These are phyloP conservation scores for Lasioglossum calceatum DNA, from an alignment of 2,888 invertebrate species.

Conservation along the genomic window DNA sequence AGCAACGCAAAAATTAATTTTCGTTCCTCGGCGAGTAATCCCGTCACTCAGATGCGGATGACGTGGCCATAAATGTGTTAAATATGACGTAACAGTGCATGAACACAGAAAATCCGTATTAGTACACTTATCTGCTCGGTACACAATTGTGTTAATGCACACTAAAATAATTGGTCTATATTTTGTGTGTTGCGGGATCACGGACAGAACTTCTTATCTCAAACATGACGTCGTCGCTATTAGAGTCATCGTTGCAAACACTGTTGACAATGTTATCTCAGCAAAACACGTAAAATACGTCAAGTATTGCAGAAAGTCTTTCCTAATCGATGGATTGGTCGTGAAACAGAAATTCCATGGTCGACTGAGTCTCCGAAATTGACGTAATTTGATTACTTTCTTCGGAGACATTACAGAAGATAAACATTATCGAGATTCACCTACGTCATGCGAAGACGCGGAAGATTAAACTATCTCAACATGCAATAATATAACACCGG, in stretches of 20 bases:
- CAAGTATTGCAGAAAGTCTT: neutral
- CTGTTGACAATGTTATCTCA: neutral
- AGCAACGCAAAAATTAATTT: neutral
- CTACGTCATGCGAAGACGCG: too few relatives aligned
- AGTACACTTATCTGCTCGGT: neutral
- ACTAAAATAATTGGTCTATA: constrained; percentile 1
- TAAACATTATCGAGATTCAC: neutral
- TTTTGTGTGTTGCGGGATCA: neutral
- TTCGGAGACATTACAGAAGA: neutral
- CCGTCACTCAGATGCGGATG: neutral
- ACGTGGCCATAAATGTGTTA: neutral
- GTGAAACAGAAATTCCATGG: too few relatives aligned
- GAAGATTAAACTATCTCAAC: too few relatives aligned
- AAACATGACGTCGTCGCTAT: neutral
- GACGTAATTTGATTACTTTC: too few relatives aligned
- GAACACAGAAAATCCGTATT: neutral
- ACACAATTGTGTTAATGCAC: neutral
- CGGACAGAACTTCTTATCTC: neutral
- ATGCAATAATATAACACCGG: neutral
- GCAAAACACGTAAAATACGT: neutral
- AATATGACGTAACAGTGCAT: neutral
- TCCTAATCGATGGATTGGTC: too few relatives aligned
- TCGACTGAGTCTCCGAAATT: too few relatives aligned
- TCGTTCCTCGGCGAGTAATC: neutral
- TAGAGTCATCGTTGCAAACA: neutral